These are phyloP conservation scores for Pelusios castaneus DNA, from an alignment of 2,113 vertebrate genomes.

Conservation along the genomic window DNA sequence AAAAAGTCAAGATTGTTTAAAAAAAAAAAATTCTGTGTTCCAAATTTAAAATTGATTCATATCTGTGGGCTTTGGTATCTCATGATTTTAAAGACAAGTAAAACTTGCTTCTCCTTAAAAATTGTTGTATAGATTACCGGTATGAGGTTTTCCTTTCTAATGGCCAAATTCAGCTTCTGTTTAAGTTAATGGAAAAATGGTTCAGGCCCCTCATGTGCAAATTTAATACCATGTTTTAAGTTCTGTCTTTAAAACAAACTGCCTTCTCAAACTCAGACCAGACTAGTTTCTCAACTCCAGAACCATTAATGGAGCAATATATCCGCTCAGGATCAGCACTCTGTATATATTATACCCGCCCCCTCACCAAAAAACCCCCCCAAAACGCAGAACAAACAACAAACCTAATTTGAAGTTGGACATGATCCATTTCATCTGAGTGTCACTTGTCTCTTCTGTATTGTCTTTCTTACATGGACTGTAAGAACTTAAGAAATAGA, in stretches of 20 bases:
- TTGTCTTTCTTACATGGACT: background rate
- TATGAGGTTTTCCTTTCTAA: too few species aligned
- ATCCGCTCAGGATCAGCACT: background rate
- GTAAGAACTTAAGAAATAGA: background rate
- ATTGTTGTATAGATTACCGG: too few species aligned
- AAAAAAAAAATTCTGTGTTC: background rate
- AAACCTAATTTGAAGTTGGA: background rate
- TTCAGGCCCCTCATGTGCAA: background rate
- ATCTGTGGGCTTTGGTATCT: too few species aligned
- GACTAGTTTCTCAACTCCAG: too few species aligned
- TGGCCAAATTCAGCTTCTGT: too few species aligned
- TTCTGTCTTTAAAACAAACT: background rate
- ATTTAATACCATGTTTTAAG: background rate
- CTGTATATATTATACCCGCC: background rate
- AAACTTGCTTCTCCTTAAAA: too few species aligned
- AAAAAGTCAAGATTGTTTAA: background rate
- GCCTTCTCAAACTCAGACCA: too few species aligned
- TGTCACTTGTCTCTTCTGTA: background rate
- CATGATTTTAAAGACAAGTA: too few species aligned
- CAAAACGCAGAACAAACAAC: background rate
- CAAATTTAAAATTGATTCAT: background rate
- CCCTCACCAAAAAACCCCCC: too few species aligned
- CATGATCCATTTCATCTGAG: fast-evolving
- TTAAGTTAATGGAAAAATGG: too few species aligned
- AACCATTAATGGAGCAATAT: too few species aligned